Conservation (phyloP, 2,797 vertebrate species). For the Bradypodion ventrale region DNA sequence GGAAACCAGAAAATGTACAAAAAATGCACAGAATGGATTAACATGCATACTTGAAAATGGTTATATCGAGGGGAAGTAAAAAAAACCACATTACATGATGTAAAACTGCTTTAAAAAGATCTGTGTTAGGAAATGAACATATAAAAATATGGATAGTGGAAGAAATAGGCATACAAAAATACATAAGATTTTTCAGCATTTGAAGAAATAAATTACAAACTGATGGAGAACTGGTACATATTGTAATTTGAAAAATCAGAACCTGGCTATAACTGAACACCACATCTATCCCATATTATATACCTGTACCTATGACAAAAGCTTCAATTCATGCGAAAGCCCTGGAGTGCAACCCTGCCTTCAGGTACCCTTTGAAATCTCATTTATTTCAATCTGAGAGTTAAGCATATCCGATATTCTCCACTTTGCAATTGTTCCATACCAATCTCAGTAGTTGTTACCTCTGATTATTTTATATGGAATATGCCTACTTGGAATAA, state of each 20-base stretch:
- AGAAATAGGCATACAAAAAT: neutral
- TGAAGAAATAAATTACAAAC: neutral
- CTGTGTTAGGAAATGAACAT: neutral
- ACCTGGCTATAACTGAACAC: neutral
- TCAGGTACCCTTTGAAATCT: neutral
- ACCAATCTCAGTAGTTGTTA: neutral
- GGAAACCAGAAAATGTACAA: too few species aligned
- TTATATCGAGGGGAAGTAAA: neutral
- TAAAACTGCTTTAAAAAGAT: neutral
- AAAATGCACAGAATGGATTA: too few species aligned
- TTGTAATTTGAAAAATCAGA: neutral
- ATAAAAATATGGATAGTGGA: neutral
- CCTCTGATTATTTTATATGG: constrained; percentile 18
- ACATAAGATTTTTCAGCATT: neutral
- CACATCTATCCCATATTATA: neutral
- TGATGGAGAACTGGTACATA: neutral
- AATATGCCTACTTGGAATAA: neutral
- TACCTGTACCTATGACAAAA: neutral
- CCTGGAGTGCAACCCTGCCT: neutral
- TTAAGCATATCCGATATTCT: neutral
- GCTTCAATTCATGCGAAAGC: neutral
- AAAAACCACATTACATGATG: neutral
- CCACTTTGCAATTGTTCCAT: neutral
- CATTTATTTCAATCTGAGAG: constrained; percentile 15
- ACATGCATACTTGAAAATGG: too few species aligned